Percentiles rank a stretch among this genome's conserved stretches.
Evolutionary conservation across 2,113 vertebrate species (phyloP).

Genomic region (Lepus europaeus): DNA sequence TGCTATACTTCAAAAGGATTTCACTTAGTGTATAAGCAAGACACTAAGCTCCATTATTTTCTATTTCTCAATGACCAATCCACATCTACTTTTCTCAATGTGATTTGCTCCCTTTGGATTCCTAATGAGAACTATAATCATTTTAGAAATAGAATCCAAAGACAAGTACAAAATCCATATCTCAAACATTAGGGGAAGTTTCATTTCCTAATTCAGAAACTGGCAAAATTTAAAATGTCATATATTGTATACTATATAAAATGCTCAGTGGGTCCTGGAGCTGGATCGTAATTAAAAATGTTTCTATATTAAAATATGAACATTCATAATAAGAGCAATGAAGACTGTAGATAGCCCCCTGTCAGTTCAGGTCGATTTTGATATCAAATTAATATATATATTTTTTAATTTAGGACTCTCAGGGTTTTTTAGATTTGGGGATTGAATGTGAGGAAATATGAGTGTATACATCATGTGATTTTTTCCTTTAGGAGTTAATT

Average conservation of each 20-base stretch:
- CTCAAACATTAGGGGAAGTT: not conserved
- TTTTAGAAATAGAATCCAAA: not conserved
- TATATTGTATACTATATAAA: not conserved
- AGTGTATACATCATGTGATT: not conserved
- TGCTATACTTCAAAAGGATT: not conserved
- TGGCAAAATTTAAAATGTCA: slow-evolving; percentile 11
- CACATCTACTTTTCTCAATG: not conserved
- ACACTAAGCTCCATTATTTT: not conserved
- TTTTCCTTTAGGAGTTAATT: slow-evolving; percentile 34
- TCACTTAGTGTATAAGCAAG: not conserved
- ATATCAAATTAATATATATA: not conserved
- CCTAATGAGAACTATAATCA: not conserved
- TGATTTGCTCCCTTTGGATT: slow-evolving; percentile 4
- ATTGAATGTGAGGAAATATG: not conserved
- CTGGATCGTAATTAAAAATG: not conserved
- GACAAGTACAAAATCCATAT: not conserved
- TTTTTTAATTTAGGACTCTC: not conserved
- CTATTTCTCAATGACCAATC: not conserved
- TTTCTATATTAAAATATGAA: slow-evolving; percentile 54
- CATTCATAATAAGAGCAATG: slow-evolving; percentile 48
- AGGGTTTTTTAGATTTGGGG: not conserved
- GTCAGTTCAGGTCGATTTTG: not conserved
- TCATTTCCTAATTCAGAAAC: slow-evolving; percentile 50
- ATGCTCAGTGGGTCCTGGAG: not conserved
- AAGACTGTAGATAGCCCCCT: not conserved